Base-by-base conservation (phyloP, 2,113 vertebrate genomes). In the Leptocoma aspasia region DNA sequence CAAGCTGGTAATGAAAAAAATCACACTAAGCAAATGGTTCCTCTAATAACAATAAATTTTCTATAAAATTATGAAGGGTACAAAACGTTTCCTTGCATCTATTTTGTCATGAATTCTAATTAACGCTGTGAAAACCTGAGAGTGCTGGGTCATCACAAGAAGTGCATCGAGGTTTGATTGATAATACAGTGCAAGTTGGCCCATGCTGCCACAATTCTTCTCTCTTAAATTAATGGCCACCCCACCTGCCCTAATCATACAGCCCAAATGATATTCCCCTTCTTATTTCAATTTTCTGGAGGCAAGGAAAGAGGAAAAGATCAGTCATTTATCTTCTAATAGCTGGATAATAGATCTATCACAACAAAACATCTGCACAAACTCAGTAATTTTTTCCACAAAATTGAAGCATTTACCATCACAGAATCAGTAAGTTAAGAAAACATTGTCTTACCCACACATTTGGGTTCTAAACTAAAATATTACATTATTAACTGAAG, bases 1-100 rank as follows among this genome's bases (percentile, higher is more conserved):
- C 99, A 99, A 99, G 98, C 97, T 97, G 98, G 99, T 99, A 99
- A 99, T 99, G 99, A 99, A 99, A 99, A 98, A 99, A 99, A 99
- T 99, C 99, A 99, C 99, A 99, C 99, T 99, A 99, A 99, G 99
- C 99, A 99, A 99, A 99, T 99, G 99, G 99, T 98, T 99, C 98
- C 98, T 99, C 99, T 99, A 99, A 99, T 99, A 99, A 99, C 98
- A 99, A 99, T 99, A 99, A 99, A 99, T 99, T 99, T 99, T 98
- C 98, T 99, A 98, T 98, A 99, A 99, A 99, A 99, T 99, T 99
- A 99, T 99, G 98, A 99, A 98, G 98, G 98, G 98, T 98, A 99
- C 98, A 98, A 98, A 99, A 98, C 28, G 98, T 98, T 99, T 99
- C 99, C 99, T 99, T 98, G 99, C 98, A 99, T 99, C 99, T 99